A percentile compares a stretch with the other conserved stretches of the same genome.
phyloP scores from a whole-genome alignment of 2,888 invertebrate species.

The Metallyticus violacea region DNA sequence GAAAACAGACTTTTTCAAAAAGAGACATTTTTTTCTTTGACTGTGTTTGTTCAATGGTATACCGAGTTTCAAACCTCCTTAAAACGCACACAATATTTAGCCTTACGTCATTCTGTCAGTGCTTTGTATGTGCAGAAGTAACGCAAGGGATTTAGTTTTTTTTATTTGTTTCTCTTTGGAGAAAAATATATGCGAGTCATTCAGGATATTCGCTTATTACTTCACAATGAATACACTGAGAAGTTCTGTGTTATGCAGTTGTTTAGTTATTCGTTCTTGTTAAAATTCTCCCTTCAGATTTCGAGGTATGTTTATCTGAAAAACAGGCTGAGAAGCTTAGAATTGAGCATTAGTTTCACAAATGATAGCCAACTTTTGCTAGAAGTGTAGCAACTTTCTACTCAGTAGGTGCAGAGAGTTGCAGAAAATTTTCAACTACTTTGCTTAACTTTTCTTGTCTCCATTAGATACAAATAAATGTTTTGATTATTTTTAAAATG shows the following conservation, averaged over 20 bases:
- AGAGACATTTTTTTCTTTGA: neutral
- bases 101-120: constrained; percentile 9
- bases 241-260: neutral
- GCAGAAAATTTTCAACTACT: constrained; percentile 18
- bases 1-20: neutral
- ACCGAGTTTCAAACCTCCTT: neutral
- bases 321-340: neutral
- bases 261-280: neutral
- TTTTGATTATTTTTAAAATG: constrained; percentile 14
- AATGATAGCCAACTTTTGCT: neutral
- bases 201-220: neutral
- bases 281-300: neutral
- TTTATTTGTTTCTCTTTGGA: neutral
- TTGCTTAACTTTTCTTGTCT: neutral
- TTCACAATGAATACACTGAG: neutral
- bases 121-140: constrained; percentile 9
- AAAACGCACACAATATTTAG: neutral
- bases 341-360: neutral
- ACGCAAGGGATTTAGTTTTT: neutral
- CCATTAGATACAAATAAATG: neutral
- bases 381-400: neutral
- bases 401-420: neutral
- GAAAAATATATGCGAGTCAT: neutral
- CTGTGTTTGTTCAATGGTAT: too few species aligned
- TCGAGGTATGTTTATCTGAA: neutral